Percentiles rank a stretch among this genome's conserved stretches.
Evolutionary conservation across 2,113 vertebrate species (phyloP).

Genomic region (Shinisaurus crocodilurus): DNA sequence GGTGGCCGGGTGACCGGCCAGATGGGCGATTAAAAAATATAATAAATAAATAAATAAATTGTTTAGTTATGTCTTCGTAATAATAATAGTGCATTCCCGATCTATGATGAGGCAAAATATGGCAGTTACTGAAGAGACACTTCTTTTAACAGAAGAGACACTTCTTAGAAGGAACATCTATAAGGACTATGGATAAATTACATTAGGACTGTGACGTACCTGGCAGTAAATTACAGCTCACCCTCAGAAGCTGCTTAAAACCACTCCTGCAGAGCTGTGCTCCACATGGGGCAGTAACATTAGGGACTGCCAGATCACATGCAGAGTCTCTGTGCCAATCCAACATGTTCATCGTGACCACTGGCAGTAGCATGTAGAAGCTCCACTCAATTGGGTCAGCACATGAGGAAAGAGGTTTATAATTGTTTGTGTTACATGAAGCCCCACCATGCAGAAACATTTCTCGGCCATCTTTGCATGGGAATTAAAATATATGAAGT

Average conservation of each 20-base stretch:
- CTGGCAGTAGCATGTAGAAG: not conserved
- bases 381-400: not conserved
- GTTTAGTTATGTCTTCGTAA: not conserved
- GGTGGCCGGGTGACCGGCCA: no score
- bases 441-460: not conserved
- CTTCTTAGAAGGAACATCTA: not conserved
- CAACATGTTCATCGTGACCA: not conserved
- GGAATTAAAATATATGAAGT: not conserved
- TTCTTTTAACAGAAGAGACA: not conserved
- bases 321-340: not conserved
- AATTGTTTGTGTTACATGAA: not conserved
- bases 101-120: not conserved
- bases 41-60: no score
- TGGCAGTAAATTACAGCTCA: not conserved
- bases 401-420: not conserved
- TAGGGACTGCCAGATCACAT: not conserved
- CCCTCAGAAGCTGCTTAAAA: not conserved
- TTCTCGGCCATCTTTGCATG: not conserved
- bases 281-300: not conserved
- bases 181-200: not conserved
- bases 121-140: not conserved
- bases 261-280: not conserved
- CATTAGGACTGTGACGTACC: not conserved
- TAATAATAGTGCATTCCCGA: not conserved
- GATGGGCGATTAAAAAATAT: no score